Evolutionary conservation across 2,797 vertebrate species (phyloP).

Genomic region (Sebastes minor): DNA sequence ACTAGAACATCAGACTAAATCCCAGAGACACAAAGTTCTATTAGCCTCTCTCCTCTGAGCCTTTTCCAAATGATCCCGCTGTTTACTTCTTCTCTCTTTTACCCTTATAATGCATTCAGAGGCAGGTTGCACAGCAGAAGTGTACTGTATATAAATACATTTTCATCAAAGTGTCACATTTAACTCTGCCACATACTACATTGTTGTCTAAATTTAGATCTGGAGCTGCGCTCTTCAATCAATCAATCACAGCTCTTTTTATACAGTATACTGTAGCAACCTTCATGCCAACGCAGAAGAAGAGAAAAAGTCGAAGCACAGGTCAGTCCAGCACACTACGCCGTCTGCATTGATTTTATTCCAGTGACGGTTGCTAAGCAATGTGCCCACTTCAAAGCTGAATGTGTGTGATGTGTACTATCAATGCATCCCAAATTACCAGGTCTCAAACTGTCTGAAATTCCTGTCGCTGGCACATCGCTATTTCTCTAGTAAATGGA

Average conservation of each 20-base stretch:
- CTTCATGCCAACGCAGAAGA: not conserved
- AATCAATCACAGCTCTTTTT: not conserved
- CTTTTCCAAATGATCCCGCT: not conserved
- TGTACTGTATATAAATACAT: not conserved
- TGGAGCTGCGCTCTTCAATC: not conserved
- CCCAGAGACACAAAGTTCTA: not conserved
- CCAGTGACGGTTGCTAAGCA: not conserved
- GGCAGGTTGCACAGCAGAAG: not conserved
- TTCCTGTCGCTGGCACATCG: not conserved
- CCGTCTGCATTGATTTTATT: not conserved
- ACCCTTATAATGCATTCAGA: not conserved
- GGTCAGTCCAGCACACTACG: not conserved
- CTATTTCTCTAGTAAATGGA: slow-evolving; percentile 12
- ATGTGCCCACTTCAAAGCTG: not conserved
- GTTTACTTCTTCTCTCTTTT: not conserved
- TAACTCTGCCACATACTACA: not conserved
- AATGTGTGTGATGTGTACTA: slow-evolving; percentile 1
- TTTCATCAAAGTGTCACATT: not conserved
- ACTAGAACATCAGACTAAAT: not conserved
- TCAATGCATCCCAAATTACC: not conserved
- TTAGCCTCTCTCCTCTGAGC: not conserved
- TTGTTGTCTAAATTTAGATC: not conserved
- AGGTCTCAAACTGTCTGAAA: not conserved
- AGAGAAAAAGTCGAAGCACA: not conserved
- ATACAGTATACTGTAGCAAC: not conserved